Percentiles rank a stretch among this genome's conserved stretches.
Conservation (phyloP, 2,113 vertebrate species). For the Edolisoma coerulescens region DNA sequence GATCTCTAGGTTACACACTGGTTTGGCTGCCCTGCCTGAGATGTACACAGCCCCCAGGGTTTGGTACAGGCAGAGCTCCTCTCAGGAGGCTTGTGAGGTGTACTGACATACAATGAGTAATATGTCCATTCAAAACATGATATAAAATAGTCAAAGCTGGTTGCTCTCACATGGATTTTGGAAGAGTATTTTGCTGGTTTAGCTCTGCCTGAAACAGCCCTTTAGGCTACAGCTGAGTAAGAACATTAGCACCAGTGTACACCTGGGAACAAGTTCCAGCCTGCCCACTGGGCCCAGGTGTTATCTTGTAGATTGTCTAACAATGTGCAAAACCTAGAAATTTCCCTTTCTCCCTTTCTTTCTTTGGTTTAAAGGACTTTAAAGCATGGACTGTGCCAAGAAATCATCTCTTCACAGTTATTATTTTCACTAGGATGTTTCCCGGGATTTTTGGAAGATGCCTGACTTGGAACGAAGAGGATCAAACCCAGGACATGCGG, state of each 20-base stretch:
- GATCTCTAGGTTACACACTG: neutral
- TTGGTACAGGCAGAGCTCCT: neutral
- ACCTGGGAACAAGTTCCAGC: neutral
- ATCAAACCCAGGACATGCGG: neutral
- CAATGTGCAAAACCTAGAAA: neutral
- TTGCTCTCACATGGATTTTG: neutral
- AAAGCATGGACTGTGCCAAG: neutral
- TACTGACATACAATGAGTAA: neutral
- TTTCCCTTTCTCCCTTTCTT: neutral
- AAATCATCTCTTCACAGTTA: neutral
- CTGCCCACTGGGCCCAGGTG: neutral
- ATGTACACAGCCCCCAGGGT: accelerated
- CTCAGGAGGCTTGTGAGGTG: neutral
- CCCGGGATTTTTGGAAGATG: neutral
- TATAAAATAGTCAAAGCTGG: neutral
- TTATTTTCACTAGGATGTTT: neutral
- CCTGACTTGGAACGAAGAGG: neutral
- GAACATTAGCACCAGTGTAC: neutral
- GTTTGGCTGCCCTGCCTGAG: neutral
- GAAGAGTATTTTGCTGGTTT: neutral
- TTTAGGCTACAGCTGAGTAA: neutral
- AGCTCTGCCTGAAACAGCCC: neutral
- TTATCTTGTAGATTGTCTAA: neutral
- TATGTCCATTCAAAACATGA: neutral
- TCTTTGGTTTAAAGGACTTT: neutral